Evolutionary conservation across 2,797 vertebrate species (phyloP).

Genomic region (Pelobates cultripes): DNA sequence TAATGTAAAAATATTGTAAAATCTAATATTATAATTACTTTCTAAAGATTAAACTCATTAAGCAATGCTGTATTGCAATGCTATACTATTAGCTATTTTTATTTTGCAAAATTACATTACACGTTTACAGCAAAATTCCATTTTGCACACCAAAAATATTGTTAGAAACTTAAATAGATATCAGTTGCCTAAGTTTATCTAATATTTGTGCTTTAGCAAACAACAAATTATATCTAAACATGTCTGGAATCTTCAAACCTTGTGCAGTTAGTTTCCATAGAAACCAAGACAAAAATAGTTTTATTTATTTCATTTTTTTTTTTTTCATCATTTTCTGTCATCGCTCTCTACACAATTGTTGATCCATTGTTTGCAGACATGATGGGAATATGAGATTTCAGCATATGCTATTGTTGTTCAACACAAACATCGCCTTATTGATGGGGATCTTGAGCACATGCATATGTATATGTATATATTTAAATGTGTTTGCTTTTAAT

Average conservation of each 20-base stretch:
- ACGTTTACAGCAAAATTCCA: not conserved
- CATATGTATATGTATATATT: not conserved
- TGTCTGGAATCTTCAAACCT: slow-evolving; percentile 43
- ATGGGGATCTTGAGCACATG: slow-evolving; percentile 6
- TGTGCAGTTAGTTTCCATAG: slow-evolving; percentile 48
- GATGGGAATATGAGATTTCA: slow-evolving; percentile 45
- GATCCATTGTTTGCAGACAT: slow-evolving; percentile 53
- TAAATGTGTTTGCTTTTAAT: slow-evolving; percentile 2
- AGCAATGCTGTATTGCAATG: not conserved
- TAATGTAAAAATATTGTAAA: not conserved
- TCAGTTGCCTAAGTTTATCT: slow-evolving; percentile 32
- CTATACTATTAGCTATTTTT: not conserved
- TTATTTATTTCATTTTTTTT: slow-evolving; percentile 40
- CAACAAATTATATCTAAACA: slow-evolving; percentile 56
- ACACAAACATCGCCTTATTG: slow-evolving; percentile 30
- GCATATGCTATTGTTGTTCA: slow-evolving; percentile 25
- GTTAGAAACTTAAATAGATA: slow-evolving; percentile 27
- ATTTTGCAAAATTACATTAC: not conserved
- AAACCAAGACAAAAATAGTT: slow-evolving; percentile 54
- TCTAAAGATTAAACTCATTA: not conserved
- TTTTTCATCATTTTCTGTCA: slow-evolving; percentile 51
- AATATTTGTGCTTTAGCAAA: slow-evolving; percentile 47
- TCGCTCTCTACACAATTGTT: slow-evolving; percentile 45
- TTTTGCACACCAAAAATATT: slow-evolving; percentile 3
- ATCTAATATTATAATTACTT: no score